These are phyloP conservation scores for Caenorhabditis inopinata DNA, from an alignment of 1,140 invertebrate genomes.

Conservation along the genomic window DNA sequence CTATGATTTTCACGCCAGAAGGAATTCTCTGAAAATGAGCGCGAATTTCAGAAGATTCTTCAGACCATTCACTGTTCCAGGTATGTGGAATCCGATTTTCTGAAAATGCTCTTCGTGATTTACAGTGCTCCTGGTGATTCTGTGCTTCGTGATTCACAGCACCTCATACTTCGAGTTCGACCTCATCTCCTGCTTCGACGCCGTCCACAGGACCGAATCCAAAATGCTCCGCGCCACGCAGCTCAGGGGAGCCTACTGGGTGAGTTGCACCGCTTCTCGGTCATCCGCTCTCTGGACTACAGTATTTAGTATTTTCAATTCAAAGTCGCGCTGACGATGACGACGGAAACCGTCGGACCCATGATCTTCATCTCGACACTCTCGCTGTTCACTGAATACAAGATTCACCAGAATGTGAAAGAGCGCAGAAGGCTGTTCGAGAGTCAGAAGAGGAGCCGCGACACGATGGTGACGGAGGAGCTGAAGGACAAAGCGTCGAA, in stretches of 20 bases:
- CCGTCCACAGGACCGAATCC: neutral
- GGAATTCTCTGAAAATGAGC: neutral
- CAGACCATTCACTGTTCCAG: neutral
- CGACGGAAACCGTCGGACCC: neutral
- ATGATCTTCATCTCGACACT: constrained; percentile 6
- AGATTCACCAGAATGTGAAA: constrained; percentile 7
- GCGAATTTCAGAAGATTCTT: neutral
- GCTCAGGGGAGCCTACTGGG: neutral
- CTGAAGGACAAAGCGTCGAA: constrained; percentile 14
- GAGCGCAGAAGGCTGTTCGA: neutral
- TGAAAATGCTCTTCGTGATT: too few relatives aligned
- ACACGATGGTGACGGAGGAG: neutral
- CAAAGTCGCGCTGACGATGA: neutral
- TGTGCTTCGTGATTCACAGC: neutral
- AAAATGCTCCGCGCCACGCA: neutral
- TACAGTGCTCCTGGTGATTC: neutral
- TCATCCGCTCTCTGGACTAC: neutral
- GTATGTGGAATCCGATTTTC: neutral
- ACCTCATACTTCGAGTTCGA: constrained; percentile 11
- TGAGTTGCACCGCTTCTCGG: neutral
- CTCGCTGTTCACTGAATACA: constrained; percentile 8
- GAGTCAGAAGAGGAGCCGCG: neutral
- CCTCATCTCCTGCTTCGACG: neutral
- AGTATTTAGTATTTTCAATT: neutral
- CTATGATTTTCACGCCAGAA: neutral